A percentile compares a stretch with the other conserved stretches of the same genome.
These are phyloP conservation scores for Oppia nitens DNA, from an alignment of 1,140 invertebrate species.

Conservation along the genomic window DNA sequence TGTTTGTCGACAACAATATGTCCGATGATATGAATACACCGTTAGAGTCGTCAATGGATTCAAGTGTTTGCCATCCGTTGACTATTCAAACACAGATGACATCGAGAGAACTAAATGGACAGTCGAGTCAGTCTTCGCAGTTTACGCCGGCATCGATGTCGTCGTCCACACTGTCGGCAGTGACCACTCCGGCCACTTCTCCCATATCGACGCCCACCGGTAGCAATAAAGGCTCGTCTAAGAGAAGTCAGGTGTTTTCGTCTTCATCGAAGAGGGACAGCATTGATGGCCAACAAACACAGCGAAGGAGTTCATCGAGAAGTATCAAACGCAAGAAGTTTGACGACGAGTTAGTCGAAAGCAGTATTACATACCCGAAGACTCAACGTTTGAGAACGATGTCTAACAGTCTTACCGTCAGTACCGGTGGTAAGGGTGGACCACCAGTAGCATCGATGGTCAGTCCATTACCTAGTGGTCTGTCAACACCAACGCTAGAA, in stretches of 20 bases:
- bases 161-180: not conserved
- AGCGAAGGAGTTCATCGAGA: slow-evolving; percentile 52
- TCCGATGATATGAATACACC: not conserved
- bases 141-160: not conserved
- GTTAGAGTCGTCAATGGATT: not conserved
- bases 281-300: not conserved
- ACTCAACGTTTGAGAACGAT: not conserved
- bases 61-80: not conserved
- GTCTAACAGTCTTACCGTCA: not conserved
- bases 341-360: slow-evolving; percentile 80
- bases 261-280: not conserved
- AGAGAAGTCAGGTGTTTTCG: not conserved
- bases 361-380: slow-evolving; percentile 26
- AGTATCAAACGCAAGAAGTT: slow-evolving; percentile 89
- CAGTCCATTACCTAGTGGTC: not conserved
- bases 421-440: not conserved
- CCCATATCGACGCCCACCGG: not conserved
- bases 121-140: not conserved
- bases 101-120: not conserved
- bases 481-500: not conserved
- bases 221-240: not conserved
- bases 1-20: not conserved
- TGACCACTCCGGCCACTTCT: not conserved
- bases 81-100: not conserved
- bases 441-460: not conserved